Evolutionary conservation across 1,140 invertebrate species (phyloP), one percentile per base, ranked within the genome.

Genomic region (Helicoverpa armigera): DNA sequence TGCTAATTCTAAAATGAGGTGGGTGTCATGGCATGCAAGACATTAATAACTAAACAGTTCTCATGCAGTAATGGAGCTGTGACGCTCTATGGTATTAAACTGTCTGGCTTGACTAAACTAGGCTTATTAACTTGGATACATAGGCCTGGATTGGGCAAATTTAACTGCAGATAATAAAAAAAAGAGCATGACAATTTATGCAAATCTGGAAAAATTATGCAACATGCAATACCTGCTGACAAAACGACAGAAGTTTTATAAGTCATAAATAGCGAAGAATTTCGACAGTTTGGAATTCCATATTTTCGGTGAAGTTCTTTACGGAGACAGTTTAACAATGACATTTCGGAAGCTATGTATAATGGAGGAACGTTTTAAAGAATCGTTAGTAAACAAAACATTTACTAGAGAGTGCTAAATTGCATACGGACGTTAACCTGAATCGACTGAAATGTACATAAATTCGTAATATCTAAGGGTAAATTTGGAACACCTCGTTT

Each of bases 11-110:
- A 65, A 50, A 50, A 16, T 23, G 1, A 23, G 11, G 65, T 51
- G 65, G 65, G 65, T 69, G 65, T 48, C 16, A 51, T 69, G 43
- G 65, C 65, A 43, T 69, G 65, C 65, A 50, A 16, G 10, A 23
- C 65, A 50, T 69, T 18, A 16, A 50, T 69, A 69, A 69, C 35
- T 23, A 11, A 69, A 69, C 3, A 50, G 43, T 43, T 69, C 65
- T 43, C 65, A 50, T 50, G 65, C 11, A 50, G 43, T 16, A 50
- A 69, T 69, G 35, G 3, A 43, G 35, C 35, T 43, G 35, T 43
- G 35, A 43, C 35, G 35, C 5, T 43, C 35, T 7, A 43, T 16
- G 18, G 11, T 9, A 23, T 12, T n/a, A 18, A 18, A 69, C 11
- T 12, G 16, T 69, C 65, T 69, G 43, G 16, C 10, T 23, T 13